Conservation (phyloP, 1,140 invertebrate genomes). For the Mercenaria mercenaria region DNA sequence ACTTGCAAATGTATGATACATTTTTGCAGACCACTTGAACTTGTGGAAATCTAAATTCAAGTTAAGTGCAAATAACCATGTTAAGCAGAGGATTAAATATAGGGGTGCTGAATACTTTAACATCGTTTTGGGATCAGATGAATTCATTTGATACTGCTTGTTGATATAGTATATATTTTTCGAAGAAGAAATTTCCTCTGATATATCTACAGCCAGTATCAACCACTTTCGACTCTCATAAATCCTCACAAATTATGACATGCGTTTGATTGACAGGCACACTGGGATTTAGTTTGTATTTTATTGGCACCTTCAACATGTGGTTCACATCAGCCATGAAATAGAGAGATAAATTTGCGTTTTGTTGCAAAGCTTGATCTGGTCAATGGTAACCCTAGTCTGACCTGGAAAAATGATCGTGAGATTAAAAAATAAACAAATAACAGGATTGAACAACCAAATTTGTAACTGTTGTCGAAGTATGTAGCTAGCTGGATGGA, state of each 20-base stretch:
- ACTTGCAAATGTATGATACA: too few species aligned
- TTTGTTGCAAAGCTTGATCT: conserved; percentile 20
- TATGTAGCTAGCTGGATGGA: too few species aligned
- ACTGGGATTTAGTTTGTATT: conserved; percentile 43
- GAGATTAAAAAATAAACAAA: not conserved
- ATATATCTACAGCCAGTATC: not conserved
- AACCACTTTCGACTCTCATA: conserved; percentile 13
- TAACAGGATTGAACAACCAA: too few species aligned
- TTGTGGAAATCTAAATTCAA: too few species aligned
- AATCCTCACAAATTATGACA: conserved; percentile 40
- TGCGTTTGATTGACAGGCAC: conserved; percentile 49
- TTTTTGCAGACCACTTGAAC: too few species aligned
- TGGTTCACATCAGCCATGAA: conserved; percentile 33
- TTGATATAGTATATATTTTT: not conserved
- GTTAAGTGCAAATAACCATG: too few species aligned
- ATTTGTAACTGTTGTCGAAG: too few species aligned
- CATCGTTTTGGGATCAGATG: too few species aligned
- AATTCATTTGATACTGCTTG: not conserved
- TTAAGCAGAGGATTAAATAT: too few species aligned
- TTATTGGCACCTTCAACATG: conserved; percentile 50
- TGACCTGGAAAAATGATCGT: not conserved
- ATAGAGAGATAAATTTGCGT: conserved; percentile 32
- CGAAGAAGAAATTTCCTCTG: not conserved
- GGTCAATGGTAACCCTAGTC: conserved; percentile 10
- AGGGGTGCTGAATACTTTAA: too few species aligned